Conservation (phyloP, 2,797 vertebrate genomes). For the Gephyroberyx darwinii region DNA sequence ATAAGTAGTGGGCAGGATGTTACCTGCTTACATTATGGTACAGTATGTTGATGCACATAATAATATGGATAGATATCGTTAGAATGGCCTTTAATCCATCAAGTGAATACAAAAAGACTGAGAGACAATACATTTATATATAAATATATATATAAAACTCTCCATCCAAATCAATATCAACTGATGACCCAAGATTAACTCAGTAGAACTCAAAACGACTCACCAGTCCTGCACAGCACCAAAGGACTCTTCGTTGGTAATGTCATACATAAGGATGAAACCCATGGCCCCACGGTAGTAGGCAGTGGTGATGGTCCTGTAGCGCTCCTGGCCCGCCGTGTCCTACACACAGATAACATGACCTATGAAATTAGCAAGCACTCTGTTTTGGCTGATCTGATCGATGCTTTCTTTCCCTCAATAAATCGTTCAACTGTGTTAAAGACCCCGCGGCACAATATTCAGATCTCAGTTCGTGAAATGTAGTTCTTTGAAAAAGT, state of each 20-base stretch:
- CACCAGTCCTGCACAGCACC: slow-evolving; percentile 97
- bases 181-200: neutral
- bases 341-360: slow-evolving; percentile 82
- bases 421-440: slow-evolving; percentile 44
- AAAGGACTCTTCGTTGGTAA: slow-evolving; percentile 98
- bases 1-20: neutral
- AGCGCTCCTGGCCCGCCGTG: slow-evolving; percentile 97
- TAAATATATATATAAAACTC: neutral
- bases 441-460: slow-evolving; percentile 22
- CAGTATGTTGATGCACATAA: neutral
- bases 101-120: neutral
- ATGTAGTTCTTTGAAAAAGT: neutral
- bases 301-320: slow-evolving; percentile 97
- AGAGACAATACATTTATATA: neutral
- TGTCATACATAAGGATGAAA: slow-evolving; percentile 99
- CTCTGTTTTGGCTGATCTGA: slow-evolving; percentile 46
- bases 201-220: slow-evolving; percentile 61
- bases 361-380: slow-evolving; percentile 11
- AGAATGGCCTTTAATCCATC: neutral
- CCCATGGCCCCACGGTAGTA: slow-evolving; percentile 99
- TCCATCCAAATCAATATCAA: neutral
- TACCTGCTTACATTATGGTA: slow-evolving; percentile 1
- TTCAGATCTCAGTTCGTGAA: slow-evolving; percentile 10
- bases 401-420: slow-evolving; percentile 47
- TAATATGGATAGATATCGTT: neutral